phyloP scores from a whole-genome alignment of 2,113 vertebrate species.

The Dicentrarchus labrax region DNA sequence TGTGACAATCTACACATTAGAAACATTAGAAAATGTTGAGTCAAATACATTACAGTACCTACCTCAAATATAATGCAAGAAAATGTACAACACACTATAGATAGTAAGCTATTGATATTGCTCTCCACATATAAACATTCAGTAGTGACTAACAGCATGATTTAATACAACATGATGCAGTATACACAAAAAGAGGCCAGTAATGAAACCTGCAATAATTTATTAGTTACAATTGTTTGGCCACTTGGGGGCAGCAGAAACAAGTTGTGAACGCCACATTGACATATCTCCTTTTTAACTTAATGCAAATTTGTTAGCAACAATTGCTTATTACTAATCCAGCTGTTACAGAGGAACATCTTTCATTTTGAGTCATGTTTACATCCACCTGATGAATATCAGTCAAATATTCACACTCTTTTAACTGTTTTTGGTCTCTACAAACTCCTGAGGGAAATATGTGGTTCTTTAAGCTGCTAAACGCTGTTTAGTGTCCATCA shows the following conservation, averaged over 20 bases:
- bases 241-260: neutral
- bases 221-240: neutral
- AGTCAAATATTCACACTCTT: neutral
- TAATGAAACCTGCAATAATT: neutral
- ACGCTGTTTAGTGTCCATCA: no score
- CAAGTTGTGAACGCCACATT: neutral
- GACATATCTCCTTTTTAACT: neutral
- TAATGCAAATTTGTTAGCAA: neutral
- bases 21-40: neutral
- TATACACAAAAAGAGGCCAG: neutral
- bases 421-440: neutral
- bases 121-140: neutral
- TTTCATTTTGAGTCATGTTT: neutral
- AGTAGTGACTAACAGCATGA: neutral
- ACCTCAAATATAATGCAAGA: neutral
- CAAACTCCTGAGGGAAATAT: neutral
- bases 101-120: neutral
- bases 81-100: neutral
- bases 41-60: no score
- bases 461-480: neutral
- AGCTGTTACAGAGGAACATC: neutral
- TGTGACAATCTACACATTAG: neutral
- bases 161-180: constrained; percentile 5
- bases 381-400: neutral
- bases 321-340: neutral